Percentiles rank a stretch among this genome's conserved stretches.
phyloP scores from a whole-genome alignment of 1,140 invertebrate genomes.

The Eurosta solidaginis region DNA sequence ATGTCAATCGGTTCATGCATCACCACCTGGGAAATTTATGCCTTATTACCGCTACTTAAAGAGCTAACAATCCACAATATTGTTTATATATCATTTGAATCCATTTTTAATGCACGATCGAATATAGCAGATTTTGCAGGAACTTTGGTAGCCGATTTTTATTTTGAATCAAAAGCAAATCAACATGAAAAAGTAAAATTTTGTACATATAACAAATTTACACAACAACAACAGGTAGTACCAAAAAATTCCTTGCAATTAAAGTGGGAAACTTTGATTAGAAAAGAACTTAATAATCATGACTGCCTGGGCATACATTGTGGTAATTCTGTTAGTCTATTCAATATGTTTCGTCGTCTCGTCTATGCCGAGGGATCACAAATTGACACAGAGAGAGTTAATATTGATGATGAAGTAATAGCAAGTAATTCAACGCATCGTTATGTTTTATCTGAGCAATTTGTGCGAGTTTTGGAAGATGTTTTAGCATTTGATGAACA shows the following conservation, averaged over 20 bases:
- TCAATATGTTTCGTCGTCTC: slow-evolving; percentile 38
- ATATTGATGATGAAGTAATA: slow-evolving; percentile 39
- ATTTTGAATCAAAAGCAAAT: slow-evolving; percentile 35
- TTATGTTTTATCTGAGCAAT: slow-evolving; percentile 40
- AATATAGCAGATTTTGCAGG: slow-evolving; percentile 32
- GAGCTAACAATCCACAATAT: slow-evolving; percentile 45
- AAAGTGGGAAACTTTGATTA: slow-evolving; percentile 49
- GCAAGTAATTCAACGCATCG: slow-evolving; percentile 50
- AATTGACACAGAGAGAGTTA: slow-evolving; percentile 30
- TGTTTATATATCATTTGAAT: slow-evolving; percentile 46
- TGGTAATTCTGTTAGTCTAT: slow-evolving; percentile 37
- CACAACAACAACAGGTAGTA: slow-evolving; percentile 36
- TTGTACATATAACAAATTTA: slow-evolving; percentile 44
- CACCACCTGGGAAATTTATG: slow-evolving; percentile 49
- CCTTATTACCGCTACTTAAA: slow-evolving; percentile 48
- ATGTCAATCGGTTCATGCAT: slow-evolving; percentile 33
- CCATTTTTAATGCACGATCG: slow-evolving; percentile 42
- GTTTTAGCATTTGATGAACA: slow-evolving; percentile 13
- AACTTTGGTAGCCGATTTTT: slow-evolving; percentile 40
- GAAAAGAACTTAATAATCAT: slow-evolving; percentile 15
- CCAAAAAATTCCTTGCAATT: slow-evolving; percentile 37
- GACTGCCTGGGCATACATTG: slow-evolving; percentile 44
- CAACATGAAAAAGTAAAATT: slow-evolving; percentile 31
- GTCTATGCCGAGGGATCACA: slow-evolving; percentile 37
- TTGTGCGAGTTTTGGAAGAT: slow-evolving; percentile 42